Conservation (phyloP, 2,113 vertebrate genomes). For the Burhinus oedicnemus region DNA sequence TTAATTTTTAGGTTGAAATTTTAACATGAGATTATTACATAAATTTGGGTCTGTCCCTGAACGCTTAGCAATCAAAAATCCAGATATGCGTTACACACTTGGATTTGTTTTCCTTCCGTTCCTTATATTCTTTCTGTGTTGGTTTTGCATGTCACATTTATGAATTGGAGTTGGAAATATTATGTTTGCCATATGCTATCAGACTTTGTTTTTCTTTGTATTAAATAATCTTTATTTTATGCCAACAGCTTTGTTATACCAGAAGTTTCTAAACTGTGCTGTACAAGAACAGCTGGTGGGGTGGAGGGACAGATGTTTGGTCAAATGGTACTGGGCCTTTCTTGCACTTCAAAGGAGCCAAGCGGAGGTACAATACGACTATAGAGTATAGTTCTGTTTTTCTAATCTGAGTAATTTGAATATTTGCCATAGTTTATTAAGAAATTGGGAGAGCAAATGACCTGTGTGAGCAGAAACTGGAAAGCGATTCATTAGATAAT, state of each 20-base stretch:
- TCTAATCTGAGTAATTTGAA: constrained; percentile 4
- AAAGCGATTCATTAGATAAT: not conserved
- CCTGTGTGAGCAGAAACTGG: not conserved
- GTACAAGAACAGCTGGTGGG: constrained; percentile 42
- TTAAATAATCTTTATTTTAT: constrained; percentile 47
- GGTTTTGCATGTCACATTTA: not conserved
- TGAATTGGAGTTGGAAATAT: constrained; percentile 10
- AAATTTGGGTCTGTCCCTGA: not conserved
- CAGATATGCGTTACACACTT: not conserved
- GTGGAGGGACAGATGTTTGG: constrained; percentile 67
- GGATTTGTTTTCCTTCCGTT: not conserved
- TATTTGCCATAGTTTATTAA: constrained; percentile 12
- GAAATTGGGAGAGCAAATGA: not conserved
- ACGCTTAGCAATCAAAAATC: not conserved
- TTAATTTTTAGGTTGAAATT: not conserved
- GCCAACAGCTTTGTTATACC: constrained; percentile 49
- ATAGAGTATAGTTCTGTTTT: not conserved
- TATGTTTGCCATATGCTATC: constrained; percentile 41
- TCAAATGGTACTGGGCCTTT: constrained; percentile 46
- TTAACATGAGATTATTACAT: not conserved
- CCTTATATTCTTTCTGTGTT: not conserved
- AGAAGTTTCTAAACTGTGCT: constrained; percentile 16
- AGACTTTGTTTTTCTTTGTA: constrained; percentile 32
- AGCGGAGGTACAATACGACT: not conserved
- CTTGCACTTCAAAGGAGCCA: constrained; percentile 31